Evolutionary conservation across 2,888 invertebrate genomes (phyloP).

Genomic region (Cenopis cana): DNA sequence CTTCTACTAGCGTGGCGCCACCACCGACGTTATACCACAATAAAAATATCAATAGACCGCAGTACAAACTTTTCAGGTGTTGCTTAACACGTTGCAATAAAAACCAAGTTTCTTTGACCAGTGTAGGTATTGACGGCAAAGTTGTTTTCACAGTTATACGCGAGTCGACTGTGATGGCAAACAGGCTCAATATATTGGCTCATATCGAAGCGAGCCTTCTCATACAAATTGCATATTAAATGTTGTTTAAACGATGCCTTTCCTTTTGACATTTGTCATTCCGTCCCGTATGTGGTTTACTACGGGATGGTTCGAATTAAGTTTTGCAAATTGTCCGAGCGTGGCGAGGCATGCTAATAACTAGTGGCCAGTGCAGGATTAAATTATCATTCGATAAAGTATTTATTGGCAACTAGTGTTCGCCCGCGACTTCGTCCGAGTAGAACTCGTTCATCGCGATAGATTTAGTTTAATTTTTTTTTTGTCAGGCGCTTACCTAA

Average conservation of each 20-base stretch:
- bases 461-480: no score
- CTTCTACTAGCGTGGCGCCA: conserved; percentile 71
- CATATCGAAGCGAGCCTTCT: conserved; percentile 64
- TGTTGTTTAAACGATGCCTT: conserved; percentile 69
- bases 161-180: conserved; percentile 65
- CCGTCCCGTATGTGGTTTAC: conserved; percentile 66
- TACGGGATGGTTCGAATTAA: conserved; percentile 74
- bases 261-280: conserved; percentile 81
- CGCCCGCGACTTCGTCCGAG: no score
- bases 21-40: conserved; percentile 56
- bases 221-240: conserved; percentile 77
- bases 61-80: not conserved
- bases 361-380: conserved; percentile 56
- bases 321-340: conserved; percentile 73
- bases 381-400: conserved; percentile 49
- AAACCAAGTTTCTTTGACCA: not conserved
- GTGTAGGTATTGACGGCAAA: conserved; percentile 30
- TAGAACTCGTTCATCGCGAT: no score
- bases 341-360: conserved; percentile 57
- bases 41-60: conserved; percentile 38
- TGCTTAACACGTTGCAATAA: not conserved
- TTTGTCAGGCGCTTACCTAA: no score
- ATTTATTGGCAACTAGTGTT: conserved; percentile 30
- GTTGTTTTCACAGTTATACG: conserved; percentile 58
- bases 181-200: conserved; percentile 69